These are phyloP conservation scores for Cotesia typhae DNA, from an alignment of 1,140 invertebrate genomes.

Conservation along the genomic window DNA sequence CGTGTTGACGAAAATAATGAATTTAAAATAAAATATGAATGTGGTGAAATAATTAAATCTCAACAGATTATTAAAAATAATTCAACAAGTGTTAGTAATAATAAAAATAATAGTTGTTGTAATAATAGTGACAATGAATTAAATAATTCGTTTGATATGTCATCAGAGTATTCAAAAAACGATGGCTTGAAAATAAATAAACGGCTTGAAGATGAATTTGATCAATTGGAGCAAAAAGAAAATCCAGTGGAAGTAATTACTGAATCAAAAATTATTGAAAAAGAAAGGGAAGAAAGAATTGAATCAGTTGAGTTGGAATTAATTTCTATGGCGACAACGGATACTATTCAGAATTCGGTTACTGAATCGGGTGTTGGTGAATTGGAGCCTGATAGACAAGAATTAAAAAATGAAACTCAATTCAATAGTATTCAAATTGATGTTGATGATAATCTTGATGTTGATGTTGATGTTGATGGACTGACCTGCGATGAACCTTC, in stretches of 20 bases:
- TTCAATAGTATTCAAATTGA: conserved; percentile 34
- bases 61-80: too few species aligned
- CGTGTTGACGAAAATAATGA: conserved; percentile 37
- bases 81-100: not conserved
- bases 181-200: conserved; percentile 22
- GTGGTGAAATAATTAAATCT: too few species aligned
- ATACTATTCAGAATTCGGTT: too few species aligned
- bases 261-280: too few species aligned
- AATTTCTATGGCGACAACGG: too few species aligned
- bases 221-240: conserved; percentile 14
- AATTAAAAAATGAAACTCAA: conserved; percentile 1
- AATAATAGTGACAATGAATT: not conserved
- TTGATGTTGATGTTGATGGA: conserved; percentile 51
- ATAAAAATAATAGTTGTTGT: conserved; percentile 7
- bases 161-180: conserved; percentile 37
- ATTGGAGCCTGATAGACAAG: not conserved
- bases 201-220: conserved; percentile 35
- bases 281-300: too few species aligned
- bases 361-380: too few species aligned
- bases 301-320: too few species aligned
- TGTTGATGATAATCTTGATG: conserved; percentile 54
- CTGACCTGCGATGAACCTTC: conserved; percentile 48
- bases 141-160: conserved; percentile 24
- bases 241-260: too few species aligned
- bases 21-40: not conserved